Evolutionary conservation across 2,888 invertebrate species (phyloP), one percentile per base, ranked within the genome.

Genomic region (Galerucella calmariensis): DNA sequence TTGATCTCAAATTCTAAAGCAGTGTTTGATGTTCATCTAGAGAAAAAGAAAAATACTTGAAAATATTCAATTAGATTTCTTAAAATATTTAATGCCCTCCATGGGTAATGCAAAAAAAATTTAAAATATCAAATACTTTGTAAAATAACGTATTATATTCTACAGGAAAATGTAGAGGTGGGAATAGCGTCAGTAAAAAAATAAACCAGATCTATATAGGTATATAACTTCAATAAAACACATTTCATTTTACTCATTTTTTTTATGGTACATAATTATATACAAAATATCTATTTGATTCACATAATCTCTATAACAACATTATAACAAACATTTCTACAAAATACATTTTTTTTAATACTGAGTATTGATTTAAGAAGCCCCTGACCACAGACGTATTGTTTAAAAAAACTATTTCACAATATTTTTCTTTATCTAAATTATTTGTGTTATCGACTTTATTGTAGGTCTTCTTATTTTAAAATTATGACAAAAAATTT

Each of bases 321-420:
- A 41, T 20, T 11, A 12, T 66, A 48, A 66, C 48, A 68, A 68
- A 56, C 16, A 20, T 41, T 10, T 58, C 35, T 44, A 44, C 11
- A 62, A 62, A 69, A 69, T 69, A 69, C 35, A 16, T 46, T 6
- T 41, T 20, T 35, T 35, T 12, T 69, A 69, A 69, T 69, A 69
- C 69, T 69, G 69, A 16, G 11, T 62, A 59, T 35, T 46, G 24
- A 59, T 56, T 44, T 46, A 46, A 16, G 44, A 41, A 58, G 5
- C 35, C 35, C 35, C 35, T 51, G 6, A 51, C 51, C 51, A 51
- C 51, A 51, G 11, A 51, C n/a, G n/a, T 51, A 58, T 35, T 66
- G 59, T 56, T 75, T 11, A 51, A 12, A 14, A 51, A 51, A 12
- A 12, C 4, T 48, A 14, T 11, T 48, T 2, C 1, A 48, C 14